Conservation (phyloP, 1,140 invertebrate species). For the Heliconius hermathena region DNA sequence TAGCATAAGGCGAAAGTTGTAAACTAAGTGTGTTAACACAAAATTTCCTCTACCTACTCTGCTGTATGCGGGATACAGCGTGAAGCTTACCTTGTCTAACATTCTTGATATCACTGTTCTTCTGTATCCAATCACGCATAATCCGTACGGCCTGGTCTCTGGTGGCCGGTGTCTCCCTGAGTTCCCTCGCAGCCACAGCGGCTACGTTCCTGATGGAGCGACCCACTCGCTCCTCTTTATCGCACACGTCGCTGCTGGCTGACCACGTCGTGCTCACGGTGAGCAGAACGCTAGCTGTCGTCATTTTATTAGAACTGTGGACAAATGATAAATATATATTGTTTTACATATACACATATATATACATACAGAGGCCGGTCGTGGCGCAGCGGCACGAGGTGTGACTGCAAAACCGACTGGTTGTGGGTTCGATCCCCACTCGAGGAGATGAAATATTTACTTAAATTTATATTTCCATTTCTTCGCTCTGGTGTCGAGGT, state of each 20-base stretch:
- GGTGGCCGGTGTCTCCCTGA: constrained; percentile 84
- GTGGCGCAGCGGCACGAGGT: too few species aligned
- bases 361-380: too few species aligned
- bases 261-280: constrained; percentile 65
- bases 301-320: constrained; percentile 50
- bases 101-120: constrained; percentile 86
- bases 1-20: too few species aligned
- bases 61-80: too few species aligned
- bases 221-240: constrained; percentile 50
- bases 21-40: too few species aligned
- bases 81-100: constrained; percentile 82
- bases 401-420: too few species aligned
- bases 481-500: too few species aligned
- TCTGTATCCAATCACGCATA: constrained; percentile 86
- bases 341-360: too few species aligned
- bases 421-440: too few species aligned
- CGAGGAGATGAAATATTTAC: too few species aligned
- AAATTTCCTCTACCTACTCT: too few species aligned
- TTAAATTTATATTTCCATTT: too few species aligned
- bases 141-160: constrained; percentile 84
- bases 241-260: constrained; percentile 55
- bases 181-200: constrained; percentile 82
- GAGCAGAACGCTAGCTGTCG: constrained; percentile 66
- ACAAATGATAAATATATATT: neutral
- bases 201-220: constrained; percentile 45